phyloP scores from a whole-genome alignment of 1,140 invertebrate species.

The Akabosia matsudoensis region DNA sequence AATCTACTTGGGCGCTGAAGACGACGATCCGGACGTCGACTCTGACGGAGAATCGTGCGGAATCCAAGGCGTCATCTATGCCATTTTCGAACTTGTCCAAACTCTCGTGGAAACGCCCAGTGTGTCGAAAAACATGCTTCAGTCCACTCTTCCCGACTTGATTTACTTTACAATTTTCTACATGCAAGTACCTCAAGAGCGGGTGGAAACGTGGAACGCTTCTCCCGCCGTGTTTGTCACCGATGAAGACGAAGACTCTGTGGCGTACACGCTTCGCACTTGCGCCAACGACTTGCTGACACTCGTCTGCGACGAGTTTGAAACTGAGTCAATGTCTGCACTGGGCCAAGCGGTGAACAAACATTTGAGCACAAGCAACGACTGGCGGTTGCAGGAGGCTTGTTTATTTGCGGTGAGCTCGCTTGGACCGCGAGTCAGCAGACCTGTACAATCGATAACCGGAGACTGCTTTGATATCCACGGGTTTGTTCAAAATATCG shows the following conservation, averaged over 20 bases:
- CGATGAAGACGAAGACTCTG: conserved; percentile 70
- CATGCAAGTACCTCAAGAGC: conserved; percentile 69
- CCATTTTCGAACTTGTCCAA: conserved; percentile 72
- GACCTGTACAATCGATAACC: neutral
- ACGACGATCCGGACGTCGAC: conserved; percentile 56
- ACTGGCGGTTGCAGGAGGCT: conserved; percentile 76
- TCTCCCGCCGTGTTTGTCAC: conserved; percentile 74
- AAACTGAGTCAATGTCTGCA: conserved; percentile 59
- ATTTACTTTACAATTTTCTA: conserved; percentile 72
- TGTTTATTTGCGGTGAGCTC: conserved; percentile 60
- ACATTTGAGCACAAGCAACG: conserved; percentile 63
- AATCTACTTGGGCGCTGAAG: conserved; percentile 59
- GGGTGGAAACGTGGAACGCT: conserved; percentile 62
- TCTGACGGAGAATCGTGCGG: conserved; percentile 59
- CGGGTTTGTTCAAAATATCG: conserved; percentile 63
- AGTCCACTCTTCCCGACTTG: conserved; percentile 63
- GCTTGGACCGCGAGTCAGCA: conserved; percentile 37
- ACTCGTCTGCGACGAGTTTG: conserved; percentile 61
- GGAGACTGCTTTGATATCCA: conserved; percentile 63
- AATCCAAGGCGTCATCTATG: conserved; percentile 71
- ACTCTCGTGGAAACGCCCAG: conserved; percentile 62
- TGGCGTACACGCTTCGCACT: conserved; percentile 69
- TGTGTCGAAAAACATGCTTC: neutral
- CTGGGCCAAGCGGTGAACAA: conserved; percentile 63
- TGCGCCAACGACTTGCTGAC: conserved; percentile 67